phyloP scores from a whole-genome alignment of 37 sponge, comb jelly and placozoan genomes.

The Halichondria panicea region DNA sequence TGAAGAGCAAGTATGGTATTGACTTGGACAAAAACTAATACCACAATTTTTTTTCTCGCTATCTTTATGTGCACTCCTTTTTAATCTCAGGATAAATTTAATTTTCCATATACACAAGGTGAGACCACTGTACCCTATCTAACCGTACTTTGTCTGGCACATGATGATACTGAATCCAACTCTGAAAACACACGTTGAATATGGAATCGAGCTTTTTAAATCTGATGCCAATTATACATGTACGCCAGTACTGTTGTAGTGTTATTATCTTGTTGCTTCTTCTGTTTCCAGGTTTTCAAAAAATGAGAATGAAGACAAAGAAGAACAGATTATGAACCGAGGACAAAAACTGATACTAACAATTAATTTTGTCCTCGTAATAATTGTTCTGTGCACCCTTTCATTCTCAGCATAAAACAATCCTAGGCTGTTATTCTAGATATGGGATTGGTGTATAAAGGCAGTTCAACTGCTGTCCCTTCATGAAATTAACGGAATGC shows the following conservation, averaged over 20 bases:
- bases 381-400: not conserved
- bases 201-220: constrained; percentile 17
- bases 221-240: constrained; percentile 25
- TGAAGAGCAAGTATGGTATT: constrained; percentile 97
- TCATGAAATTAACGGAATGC: too few relatives aligned
- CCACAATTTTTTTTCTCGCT: not conserved
- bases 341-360: constrained; percentile 44
- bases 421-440: too few relatives aligned
- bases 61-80: not conserved
- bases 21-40: constrained; percentile 65
- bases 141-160: not conserved
- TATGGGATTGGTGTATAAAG: too few relatives aligned
- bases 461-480: too few relatives aligned
- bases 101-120: too few relatives aligned
- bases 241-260: not conserved
- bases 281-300: constrained; percentile 76
- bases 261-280: too few relatives aligned
- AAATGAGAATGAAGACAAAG: constrained; percentile 91
- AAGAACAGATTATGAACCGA: constrained; percentile 87
- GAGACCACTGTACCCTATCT: not conserved
- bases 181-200: constrained; percentile 9
- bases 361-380: not conserved
- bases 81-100: too few relatives aligned
- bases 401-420: too few relatives aligned
- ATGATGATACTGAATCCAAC: constrained; percentile 46